phyloP scores from a whole-genome alignment of 2,888 invertebrate genomes.

The Serripes groenlandicus region DNA sequence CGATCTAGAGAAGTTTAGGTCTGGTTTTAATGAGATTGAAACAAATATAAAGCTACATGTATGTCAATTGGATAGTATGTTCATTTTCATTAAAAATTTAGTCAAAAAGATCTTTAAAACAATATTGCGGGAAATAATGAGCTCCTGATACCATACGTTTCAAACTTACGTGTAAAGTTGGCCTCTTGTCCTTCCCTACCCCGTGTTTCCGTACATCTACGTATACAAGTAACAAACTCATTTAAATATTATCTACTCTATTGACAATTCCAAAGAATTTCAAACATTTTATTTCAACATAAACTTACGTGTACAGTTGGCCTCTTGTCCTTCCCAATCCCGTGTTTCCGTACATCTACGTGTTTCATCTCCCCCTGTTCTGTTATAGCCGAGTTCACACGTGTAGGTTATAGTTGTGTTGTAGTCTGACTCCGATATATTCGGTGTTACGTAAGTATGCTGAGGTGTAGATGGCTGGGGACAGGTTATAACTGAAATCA shows the following conservation, averaged over 20 bases:
- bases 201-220: conserved; percentile 46
- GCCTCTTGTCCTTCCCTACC: conserved; percentile 36
- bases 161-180: conserved; percentile 57
- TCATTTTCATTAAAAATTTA: too few species aligned
- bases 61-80: too few species aligned
- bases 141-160: not conserved
- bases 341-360: conserved; percentile 46
- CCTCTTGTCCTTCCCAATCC: conserved; percentile 34
- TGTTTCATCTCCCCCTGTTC: conserved; percentile 54
- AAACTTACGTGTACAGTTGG: conserved; percentile 62
- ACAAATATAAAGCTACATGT: too few species aligned
- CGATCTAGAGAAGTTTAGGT: too few species aligned
- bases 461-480: conserved; percentile 21
- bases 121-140: too few species aligned
- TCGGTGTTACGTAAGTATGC: conserved; percentile 31
- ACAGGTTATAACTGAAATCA: conserved; percentile 63
- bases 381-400: conserved; percentile 62
- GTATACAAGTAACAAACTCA: too few species aligned
- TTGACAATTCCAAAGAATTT: too few species aligned
- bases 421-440: conserved; percentile 40
- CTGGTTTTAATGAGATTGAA: too few species aligned
- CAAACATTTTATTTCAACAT: too few species aligned
- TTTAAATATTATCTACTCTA: too few species aligned
- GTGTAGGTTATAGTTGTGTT: conserved; percentile 49
- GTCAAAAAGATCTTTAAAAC: too few species aligned